phyloP scores from a whole-genome alignment of 1,140 invertebrate species.

The Scaptomyza pallida region DNA sequence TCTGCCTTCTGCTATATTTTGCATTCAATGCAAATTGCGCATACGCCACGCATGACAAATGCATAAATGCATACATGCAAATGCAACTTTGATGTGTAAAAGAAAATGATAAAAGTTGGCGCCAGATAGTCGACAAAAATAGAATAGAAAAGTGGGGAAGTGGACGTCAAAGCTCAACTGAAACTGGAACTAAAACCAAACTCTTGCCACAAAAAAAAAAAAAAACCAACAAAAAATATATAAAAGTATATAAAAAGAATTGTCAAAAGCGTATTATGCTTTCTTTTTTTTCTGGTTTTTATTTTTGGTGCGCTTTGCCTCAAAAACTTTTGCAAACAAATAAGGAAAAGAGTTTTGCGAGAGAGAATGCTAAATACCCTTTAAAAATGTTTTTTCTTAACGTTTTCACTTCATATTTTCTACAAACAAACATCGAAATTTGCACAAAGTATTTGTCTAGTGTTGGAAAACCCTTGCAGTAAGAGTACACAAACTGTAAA shows the following conservation, averaged over 20 bases:
- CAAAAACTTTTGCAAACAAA: conserved; percentile 29
- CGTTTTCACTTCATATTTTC: no score
- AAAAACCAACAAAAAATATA: background rate
- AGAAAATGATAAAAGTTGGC: conserved; percentile 29
- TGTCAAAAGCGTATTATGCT: conserved; percentile 16
- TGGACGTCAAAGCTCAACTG: background rate
- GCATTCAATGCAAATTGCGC: conserved; percentile 57
- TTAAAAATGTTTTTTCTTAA: no score
- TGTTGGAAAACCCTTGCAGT: no score
- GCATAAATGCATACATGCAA: conserved; percentile 8
- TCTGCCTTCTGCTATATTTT: background rate
- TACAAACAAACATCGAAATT: no score
- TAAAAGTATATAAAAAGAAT: conserved; percentile 10
- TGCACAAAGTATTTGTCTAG: no score
- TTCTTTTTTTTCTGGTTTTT: background rate
- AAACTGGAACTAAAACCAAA: conserved; percentile 15
- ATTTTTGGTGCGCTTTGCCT: background rate
- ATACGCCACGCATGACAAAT: conserved; percentile 62
- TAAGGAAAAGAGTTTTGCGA: conserved; percentile 1
- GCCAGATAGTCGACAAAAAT: conserved; percentile 19
- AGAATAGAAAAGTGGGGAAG: background rate
- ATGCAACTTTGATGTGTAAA: conserved; percentile 5
- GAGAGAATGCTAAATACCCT: background rate
- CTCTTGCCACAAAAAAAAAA: conserved; percentile 4
- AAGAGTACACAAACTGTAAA: conserved; percentile 20